A percentile compares a stretch with the other conserved stretches of the same genome.
Evolutionary conservation across 2,888 invertebrate species (phyloP).

Genomic region (Acanthococcus lagerstroemiae): DNA sequence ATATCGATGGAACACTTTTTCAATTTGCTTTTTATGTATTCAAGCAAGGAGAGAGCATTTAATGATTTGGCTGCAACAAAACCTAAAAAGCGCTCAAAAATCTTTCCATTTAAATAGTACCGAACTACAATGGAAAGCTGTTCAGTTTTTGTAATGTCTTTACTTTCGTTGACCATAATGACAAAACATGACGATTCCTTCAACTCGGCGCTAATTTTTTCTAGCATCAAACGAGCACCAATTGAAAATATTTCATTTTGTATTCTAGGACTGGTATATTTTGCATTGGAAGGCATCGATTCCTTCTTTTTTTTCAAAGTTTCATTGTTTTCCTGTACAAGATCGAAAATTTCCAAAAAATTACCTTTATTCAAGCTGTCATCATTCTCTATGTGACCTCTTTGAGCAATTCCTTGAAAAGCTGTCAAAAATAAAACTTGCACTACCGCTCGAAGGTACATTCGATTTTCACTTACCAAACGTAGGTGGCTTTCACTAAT

Average conservation of each 20-base stretch:
- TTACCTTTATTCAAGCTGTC: conserved; percentile 9
- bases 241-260: conserved; percentile 23
- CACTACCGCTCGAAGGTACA: conserved; percentile 2
- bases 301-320: conserved; percentile 3
- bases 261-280: neutral
- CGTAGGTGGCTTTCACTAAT: conserved; percentile 6
- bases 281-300: conserved; percentile 2
- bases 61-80: conserved; percentile 1
- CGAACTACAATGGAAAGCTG: conserved; percentile 18
- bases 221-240: neutral
- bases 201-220: conserved; percentile 3
- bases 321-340: conserved; percentile 9
- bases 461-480: conserved; percentile 16
- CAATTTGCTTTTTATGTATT: conserved; percentile 5
- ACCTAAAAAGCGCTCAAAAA: conserved; percentile 14
- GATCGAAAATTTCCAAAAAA: conserved; percentile 5
- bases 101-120: conserved; percentile 9
- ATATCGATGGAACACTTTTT: neutral
- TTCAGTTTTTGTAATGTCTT: conserved; percentile 22
- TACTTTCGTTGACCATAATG: conserved; percentile 12
- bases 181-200: conserved; percentile 1
- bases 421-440: conserved; percentile 11
- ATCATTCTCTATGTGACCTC: conserved; percentile 1
- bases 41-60: neutral
- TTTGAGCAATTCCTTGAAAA: conserved; percentile 13